These are phyloP conservation scores for Tiliacea aurago DNA, from an alignment of 2,888 invertebrate genomes.

Conservation along the genomic window DNA sequence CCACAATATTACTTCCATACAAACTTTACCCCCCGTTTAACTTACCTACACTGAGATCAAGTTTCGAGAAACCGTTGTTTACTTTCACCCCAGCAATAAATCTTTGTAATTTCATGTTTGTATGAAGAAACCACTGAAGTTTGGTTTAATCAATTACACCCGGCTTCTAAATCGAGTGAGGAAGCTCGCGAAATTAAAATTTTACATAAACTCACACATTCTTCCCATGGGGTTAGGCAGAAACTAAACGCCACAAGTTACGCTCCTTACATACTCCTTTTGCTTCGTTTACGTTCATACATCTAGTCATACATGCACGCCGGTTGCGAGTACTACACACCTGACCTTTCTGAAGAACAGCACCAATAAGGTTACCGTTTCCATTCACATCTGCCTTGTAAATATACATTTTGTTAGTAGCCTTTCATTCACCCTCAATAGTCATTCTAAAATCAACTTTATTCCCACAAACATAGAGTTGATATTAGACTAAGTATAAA, in stretches of 20 bases:
- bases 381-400: neutral
- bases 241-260: too few species aligned
- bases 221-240: too few species aligned
- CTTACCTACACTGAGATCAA: neutral
- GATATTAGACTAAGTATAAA: too few species aligned
- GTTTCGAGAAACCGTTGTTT: neutral
- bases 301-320: too few species aligned
- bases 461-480: too few species aligned
- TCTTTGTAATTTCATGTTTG: neutral
- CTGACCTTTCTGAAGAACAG: neutral
- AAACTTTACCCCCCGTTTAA: neutral
- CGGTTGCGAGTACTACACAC: too few species aligned
- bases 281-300: too few species aligned
- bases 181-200: neutral
- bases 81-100: too few species aligned
- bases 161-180: neutral
- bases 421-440: too few species aligned
- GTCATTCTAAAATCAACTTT: neutral
- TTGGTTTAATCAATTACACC: neutral
- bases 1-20: neutral
- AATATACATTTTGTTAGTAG: neutral
- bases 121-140: neutral
- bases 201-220: neutral
- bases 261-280: too few species aligned
- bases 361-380: too few species aligned